Evolutionary conservation across 2,113 vertebrate genomes (phyloP).

Genomic region (Clarias macrocephalus): DNA sequence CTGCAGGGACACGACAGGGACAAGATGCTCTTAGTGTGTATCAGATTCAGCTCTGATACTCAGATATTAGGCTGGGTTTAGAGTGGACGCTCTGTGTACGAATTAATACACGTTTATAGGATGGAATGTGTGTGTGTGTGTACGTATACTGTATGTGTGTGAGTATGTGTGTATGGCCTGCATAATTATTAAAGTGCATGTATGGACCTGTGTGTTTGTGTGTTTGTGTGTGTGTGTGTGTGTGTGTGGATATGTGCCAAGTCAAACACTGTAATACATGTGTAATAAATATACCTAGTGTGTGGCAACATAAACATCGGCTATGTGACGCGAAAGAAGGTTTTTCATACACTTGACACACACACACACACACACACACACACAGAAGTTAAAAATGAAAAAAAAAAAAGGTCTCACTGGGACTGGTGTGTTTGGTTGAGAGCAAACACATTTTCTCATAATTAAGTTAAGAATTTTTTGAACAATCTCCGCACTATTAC

Average conservation of each 20-base stretch:
- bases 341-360: background rate
- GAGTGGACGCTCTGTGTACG: background rate
- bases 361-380: background rate
- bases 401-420: background rate
- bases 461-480: background rate
- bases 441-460: background rate
- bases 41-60: slow-evolving; percentile 40
- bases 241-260: slow-evolving; percentile 12
- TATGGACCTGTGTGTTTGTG: background rate
- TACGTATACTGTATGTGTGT: background rate
- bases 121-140: background rate
- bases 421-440: background rate
- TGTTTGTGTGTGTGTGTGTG: background rate
- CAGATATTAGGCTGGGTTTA: slow-evolving; percentile 23
- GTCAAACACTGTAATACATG: slow-evolving; percentile 24
- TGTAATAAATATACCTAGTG: slow-evolving; percentile 20
- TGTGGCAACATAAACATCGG: slow-evolving; percentile 34
- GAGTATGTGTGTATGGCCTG: background rate
- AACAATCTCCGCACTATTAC: background rate
- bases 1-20: slow-evolving; percentile 12
- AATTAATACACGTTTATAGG: background rate
- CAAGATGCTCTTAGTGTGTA: slow-evolving; percentile 47
- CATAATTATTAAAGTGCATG: background rate
- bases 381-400: background rate
- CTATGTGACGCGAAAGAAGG: background rate